phyloP scores from a whole-genome alignment of 2,888 invertebrate species.

The Congeria kusceri region DNA sequence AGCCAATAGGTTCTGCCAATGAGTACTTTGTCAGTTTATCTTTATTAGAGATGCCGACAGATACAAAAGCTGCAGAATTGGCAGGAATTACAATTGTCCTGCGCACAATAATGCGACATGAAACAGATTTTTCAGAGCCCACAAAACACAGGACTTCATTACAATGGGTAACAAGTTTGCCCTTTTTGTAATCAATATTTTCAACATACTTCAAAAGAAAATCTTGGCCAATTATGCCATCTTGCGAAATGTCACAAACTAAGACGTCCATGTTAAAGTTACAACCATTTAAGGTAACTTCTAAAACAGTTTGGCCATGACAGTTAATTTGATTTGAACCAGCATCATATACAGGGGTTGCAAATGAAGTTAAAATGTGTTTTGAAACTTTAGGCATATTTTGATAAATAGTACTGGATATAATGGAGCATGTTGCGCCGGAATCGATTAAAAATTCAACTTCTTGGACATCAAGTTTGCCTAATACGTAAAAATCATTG shows the following conservation, averaged over 20 bases:
- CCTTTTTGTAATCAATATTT: slow-evolving; percentile 23
- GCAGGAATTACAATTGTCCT: too few species aligned
- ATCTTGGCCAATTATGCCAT: slow-evolving; percentile 33
- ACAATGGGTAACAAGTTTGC: too few species aligned
- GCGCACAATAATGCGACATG: too few species aligned
- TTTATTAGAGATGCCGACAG: too few species aligned
- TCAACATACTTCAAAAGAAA: slow-evolving; percentile 21
- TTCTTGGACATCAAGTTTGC: too few species aligned
- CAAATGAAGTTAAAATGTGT: background rate
- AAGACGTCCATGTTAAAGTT: slow-evolving; percentile 12
- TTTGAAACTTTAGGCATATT: background rate
- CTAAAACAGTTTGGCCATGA: background rate
- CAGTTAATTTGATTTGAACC: slow-evolving; percentile 9
- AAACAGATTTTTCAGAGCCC: too few species aligned
- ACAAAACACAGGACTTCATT: too few species aligned
- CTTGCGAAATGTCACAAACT: slow-evolving; percentile 16
- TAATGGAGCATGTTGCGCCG: background rate
- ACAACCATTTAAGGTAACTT: slow-evolving; percentile 4
- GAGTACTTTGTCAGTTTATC: too few species aligned
- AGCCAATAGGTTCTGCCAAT: too few species aligned
- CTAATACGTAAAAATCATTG: too few species aligned
- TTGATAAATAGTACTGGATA: background rate
- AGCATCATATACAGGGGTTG: background rate
- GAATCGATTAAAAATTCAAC: slow-evolving; percentile 3
- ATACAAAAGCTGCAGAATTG: too few species aligned